Conservation (phyloP, 2,888 invertebrate species). For the Quadroppia sp. region DNA sequence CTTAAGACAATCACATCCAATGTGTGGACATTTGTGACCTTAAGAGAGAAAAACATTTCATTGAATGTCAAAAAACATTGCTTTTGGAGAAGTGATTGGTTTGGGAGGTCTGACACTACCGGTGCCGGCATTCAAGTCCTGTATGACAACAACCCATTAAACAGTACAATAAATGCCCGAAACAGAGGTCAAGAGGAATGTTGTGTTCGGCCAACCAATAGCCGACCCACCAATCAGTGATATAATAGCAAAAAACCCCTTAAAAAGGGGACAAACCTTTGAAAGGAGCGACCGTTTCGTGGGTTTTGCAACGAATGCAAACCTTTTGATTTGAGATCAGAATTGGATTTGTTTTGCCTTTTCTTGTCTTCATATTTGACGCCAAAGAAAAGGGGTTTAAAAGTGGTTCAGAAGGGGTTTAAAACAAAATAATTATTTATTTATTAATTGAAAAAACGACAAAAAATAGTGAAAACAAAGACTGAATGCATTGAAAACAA, state of each 20-base stretch:
- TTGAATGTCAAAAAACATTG: not conserved
- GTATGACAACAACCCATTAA: too few species aligned
- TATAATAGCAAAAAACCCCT: not conserved
- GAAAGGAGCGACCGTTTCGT: not conserved
- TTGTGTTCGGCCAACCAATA: too few species aligned
- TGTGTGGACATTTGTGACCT: conserved; percentile 11
- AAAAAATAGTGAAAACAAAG: not conserved
- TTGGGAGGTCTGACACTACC: too few species aligned
- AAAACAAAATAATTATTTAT: not conserved
- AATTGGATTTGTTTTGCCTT: not conserved
- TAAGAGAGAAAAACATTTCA: not conserved
- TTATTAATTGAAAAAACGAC: not conserved
- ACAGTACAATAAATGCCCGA: too few species aligned
- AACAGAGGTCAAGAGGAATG: too few species aligned
- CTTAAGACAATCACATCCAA: not conserved
- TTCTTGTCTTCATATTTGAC: too few species aligned
- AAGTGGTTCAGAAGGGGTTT: not conserved
- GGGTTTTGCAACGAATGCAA: conserved; percentile 5
- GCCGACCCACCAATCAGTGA: not conserved
- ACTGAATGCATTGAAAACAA: not conserved
- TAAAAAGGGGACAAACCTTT: not conserved
- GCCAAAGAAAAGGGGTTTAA: too few species aligned
- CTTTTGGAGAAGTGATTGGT: too few species aligned
- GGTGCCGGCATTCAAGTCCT: too few species aligned
- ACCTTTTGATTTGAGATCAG: not conserved